Conservation (phyloP, 2,797 vertebrate genomes). For the Argentina silus region DNA sequence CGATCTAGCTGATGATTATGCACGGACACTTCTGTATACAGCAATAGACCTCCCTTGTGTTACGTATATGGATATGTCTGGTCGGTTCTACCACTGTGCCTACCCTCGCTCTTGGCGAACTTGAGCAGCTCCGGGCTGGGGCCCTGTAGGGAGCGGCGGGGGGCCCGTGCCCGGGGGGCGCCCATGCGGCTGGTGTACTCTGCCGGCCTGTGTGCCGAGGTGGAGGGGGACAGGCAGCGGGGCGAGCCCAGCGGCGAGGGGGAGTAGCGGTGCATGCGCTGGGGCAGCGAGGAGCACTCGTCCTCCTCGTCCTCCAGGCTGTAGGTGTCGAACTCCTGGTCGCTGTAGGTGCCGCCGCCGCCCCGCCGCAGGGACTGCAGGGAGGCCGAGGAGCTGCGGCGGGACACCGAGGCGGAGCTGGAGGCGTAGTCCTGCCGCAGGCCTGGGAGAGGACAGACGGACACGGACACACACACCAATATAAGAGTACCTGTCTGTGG, state of each 20-base stretch:
- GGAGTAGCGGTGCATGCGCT: slow-evolving; percentile 80
- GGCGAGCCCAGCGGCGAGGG: slow-evolving; percentile 89
- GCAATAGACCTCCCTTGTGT: not conserved
- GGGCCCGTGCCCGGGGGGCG: slow-evolving; percentile 76
- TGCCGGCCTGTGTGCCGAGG: slow-evolving; percentile 25
- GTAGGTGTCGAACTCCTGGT: slow-evolving; percentile 91
- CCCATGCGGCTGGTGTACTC: slow-evolving; percentile 72
- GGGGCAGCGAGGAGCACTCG: slow-evolving; percentile 78
- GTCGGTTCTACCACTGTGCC: no score
- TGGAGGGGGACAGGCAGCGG: slow-evolving; percentile 87
- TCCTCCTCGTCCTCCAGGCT: slow-evolving; percentile 91
- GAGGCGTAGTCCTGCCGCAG: slow-evolving; percentile 92
- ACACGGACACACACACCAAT: not conserved
- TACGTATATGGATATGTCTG: not conserved
- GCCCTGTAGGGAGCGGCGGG: slow-evolving; percentile 81
- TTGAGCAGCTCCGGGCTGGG: slow-evolving; percentile 85
- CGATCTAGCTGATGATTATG: not conserved
- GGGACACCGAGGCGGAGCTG: slow-evolving; percentile 86
- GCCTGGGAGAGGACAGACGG: slow-evolving; percentile 68
- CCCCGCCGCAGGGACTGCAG: slow-evolving; percentile 86
- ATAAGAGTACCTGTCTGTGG: not conserved
- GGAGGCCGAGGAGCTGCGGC: slow-evolving; percentile 89
- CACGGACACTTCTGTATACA: not conserved
- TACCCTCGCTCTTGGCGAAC: slow-evolving; percentile 87
- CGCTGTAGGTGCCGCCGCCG: slow-evolving; percentile 83